These are phyloP conservation scores for Microtus pennsylvanicus DNA, from an alignment of 2,113 vertebrate species.

Conservation along the genomic window DNA sequence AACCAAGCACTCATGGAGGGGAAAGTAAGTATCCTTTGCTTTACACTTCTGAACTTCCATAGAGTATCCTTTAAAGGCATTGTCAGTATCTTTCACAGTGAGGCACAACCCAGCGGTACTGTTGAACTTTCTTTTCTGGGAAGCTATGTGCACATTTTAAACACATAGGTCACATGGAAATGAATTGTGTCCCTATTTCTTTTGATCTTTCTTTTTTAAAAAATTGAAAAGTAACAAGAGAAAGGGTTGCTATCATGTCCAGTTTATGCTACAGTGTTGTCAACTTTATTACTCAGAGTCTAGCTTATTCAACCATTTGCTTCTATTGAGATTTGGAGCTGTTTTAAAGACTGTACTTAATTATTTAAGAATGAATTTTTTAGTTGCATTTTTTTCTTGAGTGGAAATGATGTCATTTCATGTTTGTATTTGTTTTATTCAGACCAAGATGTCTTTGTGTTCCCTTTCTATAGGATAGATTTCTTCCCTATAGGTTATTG, in stretches of 20 bases:
- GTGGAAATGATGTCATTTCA: not conserved
- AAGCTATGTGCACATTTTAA: slow-evolving; percentile 48
- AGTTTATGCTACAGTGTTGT: not conserved
- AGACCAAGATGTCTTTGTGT: not conserved
- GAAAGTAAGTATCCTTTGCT: slow-evolving; percentile 93
- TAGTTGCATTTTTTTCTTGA: slow-evolving; percentile 26
- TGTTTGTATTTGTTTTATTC: slow-evolving; percentile 3
- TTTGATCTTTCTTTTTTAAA: slow-evolving; percentile 42
- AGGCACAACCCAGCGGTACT: not conserved
- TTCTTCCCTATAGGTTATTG: not conserved
- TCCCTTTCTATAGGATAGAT: slow-evolving; percentile 15
- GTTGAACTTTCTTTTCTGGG: not conserved
- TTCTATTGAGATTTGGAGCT: not conserved
- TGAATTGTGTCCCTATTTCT: slow-evolving; percentile 49
- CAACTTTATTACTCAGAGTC: not conserved
- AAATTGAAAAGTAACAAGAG: slow-evolving; percentile 11
- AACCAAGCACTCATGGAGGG: slow-evolving; percentile 99
- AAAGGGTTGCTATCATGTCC: not conserved
- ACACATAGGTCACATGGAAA: not conserved
- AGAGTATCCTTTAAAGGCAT: not conserved
- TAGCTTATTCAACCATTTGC: not conserved
- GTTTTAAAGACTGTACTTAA: not conserved
- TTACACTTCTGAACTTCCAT: slow-evolving; percentile 33
- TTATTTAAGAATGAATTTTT: not conserved
- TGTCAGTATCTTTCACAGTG: not conserved